phyloP scores from a whole-genome alignment of 2,888 invertebrate species.

The Catocala sponsa region DNA sequence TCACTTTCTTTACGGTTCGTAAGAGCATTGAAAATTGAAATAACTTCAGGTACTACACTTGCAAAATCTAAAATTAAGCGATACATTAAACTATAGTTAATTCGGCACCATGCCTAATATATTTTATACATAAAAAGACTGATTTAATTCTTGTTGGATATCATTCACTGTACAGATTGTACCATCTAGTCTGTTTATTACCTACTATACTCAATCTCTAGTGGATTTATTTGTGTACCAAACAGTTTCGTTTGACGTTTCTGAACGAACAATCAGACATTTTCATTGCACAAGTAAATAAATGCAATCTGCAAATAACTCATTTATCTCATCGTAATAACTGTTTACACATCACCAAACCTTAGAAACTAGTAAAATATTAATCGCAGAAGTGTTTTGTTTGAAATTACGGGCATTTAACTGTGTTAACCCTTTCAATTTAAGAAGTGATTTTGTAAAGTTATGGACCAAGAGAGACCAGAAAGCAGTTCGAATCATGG shows the following conservation, averaged over 20 bases:
- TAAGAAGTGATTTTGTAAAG: conserved; percentile 36
- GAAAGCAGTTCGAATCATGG: conserved; percentile 77
- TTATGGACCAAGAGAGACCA: conserved; percentile 81
- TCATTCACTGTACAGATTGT: too few species aligned
- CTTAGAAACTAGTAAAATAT: conserved; percentile 22
- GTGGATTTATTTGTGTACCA: too few species aligned
- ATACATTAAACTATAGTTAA: too few species aligned
- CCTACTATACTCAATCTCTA: too few species aligned
- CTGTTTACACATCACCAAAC: conserved; percentile 11
- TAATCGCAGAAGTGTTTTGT: conserved; percentile 17
- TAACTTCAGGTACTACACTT: too few species aligned
- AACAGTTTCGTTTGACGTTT: not conserved
- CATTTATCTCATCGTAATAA: conserved; percentile 29
- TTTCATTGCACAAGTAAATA: conserved; percentile 63
- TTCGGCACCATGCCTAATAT: too few species aligned
- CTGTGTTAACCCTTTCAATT: conserved; percentile 19
- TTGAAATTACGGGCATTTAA: conserved; percentile 11
- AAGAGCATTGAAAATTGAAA: too few species aligned
- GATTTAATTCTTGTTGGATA: too few species aligned
- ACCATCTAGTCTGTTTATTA: too few species aligned
- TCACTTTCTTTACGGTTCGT: too few species aligned
- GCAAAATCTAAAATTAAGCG: too few species aligned
- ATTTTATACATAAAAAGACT: too few species aligned
- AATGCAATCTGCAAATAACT: conserved; percentile 45
- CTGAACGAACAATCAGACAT: conserved; percentile 51